Evolutionary conservation across 1,140 invertebrate genomes (phyloP).

Genomic region (Calephelis nemesis): DNA sequence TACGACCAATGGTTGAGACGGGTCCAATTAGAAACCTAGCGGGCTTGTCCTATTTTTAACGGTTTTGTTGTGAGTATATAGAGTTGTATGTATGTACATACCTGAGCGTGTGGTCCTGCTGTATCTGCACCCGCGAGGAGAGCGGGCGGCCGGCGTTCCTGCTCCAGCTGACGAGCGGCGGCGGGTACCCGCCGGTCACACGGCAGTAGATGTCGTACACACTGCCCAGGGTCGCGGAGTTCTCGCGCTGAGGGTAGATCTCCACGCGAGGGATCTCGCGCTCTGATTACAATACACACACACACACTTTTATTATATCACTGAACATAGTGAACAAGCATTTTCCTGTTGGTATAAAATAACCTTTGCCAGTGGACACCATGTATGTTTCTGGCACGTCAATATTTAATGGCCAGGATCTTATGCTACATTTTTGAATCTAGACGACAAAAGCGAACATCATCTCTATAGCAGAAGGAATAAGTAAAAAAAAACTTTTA

Average conservation of each 20-base stretch:
- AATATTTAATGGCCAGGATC: too few relatives aligned
- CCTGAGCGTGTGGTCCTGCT: constrained; percentile 85
- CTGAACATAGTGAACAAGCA: too few relatives aligned
- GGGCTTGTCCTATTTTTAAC: background rate
- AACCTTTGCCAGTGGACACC: too few relatives aligned
- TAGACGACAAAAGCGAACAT: too few relatives aligned
- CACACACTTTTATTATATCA: background rate
- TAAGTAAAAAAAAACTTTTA: too few relatives aligned
- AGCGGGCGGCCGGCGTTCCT: constrained; percentile 85
- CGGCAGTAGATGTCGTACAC: constrained; percentile 89
- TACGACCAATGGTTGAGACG: too few relatives aligned
- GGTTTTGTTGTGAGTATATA: too few relatives aligned
- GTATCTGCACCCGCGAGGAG: constrained; percentile 82
- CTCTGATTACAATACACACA: constrained; percentile 78
- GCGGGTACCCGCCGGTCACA: constrained; percentile 86
- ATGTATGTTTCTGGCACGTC: too few relatives aligned
- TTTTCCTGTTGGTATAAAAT: too few relatives aligned
- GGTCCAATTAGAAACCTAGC: background rate
- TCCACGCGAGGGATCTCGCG: constrained; percentile 89
- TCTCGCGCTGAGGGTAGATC: constrained; percentile 85
- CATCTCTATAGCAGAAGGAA: too few relatives aligned
- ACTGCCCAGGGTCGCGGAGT: constrained; percentile 83
- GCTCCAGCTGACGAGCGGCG: constrained; percentile 88
- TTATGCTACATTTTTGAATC: too few relatives aligned
- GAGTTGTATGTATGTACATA: constrained; percentile 39